These are phyloP conservation scores for Drosophila ambigua DNA, from an alignment of 1,140 invertebrate species.

Conservation along the genomic window DNA sequence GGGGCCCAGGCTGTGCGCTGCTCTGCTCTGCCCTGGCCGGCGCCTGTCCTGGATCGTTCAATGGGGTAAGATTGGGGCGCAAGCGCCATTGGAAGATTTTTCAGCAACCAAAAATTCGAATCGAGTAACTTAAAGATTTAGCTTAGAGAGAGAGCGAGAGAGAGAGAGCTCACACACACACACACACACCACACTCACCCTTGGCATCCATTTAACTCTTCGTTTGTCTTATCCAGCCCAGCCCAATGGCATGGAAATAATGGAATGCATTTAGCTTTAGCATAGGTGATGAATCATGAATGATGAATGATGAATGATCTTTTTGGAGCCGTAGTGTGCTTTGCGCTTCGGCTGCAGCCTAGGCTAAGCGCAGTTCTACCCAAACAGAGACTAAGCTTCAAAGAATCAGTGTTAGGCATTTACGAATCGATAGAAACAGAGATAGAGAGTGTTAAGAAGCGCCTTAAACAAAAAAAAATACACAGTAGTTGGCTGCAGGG, in stretches of 20 bases:
- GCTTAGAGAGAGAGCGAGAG: neutral
- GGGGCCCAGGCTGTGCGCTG: too few relatives aligned
- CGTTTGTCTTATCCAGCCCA: slow-evolving; percentile 23
- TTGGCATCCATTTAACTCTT: slow-evolving; percentile 24
- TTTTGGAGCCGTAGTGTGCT: too few relatives aligned
- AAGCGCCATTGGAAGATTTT: slow-evolving; percentile 7
- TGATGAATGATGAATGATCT: neutral
- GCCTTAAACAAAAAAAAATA: slow-evolving; percentile 36
- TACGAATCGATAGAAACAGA: slow-evolving; percentile 16
- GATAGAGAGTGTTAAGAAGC: slow-evolving; percentile 30
- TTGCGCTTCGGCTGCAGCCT: neutral
- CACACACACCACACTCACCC: neutral
- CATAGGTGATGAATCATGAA: too few relatives aligned
- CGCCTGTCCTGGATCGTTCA: neutral
- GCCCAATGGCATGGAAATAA: slow-evolving; percentile 24
- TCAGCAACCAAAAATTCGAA: slow-evolving; percentile 58
- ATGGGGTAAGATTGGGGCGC: neutral
- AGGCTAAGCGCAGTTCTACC: slow-evolving; percentile 32
- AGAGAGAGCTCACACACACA: neutral
- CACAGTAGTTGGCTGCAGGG: neutral
- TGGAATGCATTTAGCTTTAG: slow-evolving; percentile 6
- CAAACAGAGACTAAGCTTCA: slow-evolving; percentile 51
- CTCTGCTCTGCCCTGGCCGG: too few relatives aligned
- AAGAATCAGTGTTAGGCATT: slow-evolving; percentile 45
- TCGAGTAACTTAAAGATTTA: slow-evolving; percentile 30